Evolutionary conservation across 2,888 invertebrate genomes (phyloP), one percentile per base, ranked within the genome.

Genomic region (Sabatieria punctata): DNA sequence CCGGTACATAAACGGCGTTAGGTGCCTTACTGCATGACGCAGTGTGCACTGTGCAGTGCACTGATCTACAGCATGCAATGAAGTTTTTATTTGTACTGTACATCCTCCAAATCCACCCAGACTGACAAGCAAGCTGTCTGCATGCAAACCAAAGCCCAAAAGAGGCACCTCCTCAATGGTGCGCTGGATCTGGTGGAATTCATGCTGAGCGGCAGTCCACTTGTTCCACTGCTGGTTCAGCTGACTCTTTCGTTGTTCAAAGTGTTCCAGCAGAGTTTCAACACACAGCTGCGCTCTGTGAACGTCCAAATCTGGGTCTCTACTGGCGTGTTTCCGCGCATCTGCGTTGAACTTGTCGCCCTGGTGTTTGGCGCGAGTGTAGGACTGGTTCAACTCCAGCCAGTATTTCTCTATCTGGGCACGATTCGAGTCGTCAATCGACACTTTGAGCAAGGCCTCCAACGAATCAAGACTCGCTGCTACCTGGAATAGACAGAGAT

Each of bases 301-400:
- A 52, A 75, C 71, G 66, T 79, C 78, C 58, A 80, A 74, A 70
- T 78, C 75, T 55, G 77, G 75, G 68, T 79, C 79, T 60, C 74
- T 13, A 19, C 6, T 22, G n/a, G 19, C 65, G 65, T 61, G 78
- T 77, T 73, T 72, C 49, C 68, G 64, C 21, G 75, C 70, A 54
- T 75, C 73, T 55, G 76, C 74, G 52, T 78, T 73, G 66, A 81
- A 80, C 52, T 75, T 75, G 57, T 76, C 73, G 49, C 78, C 82
- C 52, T 73, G 73, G 58, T 73, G 74, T 53, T 78, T 77, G 21
- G 82, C 72, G 49, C 79, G 77, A 23, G 73, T 70, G 57, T 77
- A 79, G 41, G 76, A 68, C 35, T 76, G 73, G 51, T 76, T 74
- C 51, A 80, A 68, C 24, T 73, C 72, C 36, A 73, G 71, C 77